Evolutionary conservation across 1,140 invertebrate species (phyloP), one percentile per base, ranked within the genome.

Genomic region (Scaptomyza pallida): DNA sequence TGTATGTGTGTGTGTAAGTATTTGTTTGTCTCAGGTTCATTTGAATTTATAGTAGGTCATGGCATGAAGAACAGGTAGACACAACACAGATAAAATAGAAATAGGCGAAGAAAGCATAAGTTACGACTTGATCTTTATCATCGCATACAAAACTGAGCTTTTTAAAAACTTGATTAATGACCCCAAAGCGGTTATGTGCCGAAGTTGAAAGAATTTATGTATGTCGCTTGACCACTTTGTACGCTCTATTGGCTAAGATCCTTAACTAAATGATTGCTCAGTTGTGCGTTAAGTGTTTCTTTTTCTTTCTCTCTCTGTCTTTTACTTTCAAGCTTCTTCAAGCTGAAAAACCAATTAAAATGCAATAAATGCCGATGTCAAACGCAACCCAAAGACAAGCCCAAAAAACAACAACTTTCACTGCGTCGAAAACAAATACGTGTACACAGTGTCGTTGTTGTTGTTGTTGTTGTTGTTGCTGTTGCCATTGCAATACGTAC

Each of bases 301-400:
- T 21, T 60, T 15, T 60, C 37, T 68, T 50, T 65, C 23, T 26
- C 21, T 21, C 1, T 26, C 23, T n/a, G n/a, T 30, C 26, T 30
- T 30, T 45, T 67, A 3, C 19, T 55, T 55, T 43, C 44, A 33
- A 74, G 59, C 72, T 85, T 75, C 75, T 75, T 83, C 64, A 64
- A 60, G 81, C 77, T 65, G 48, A 56, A 85, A 83, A 79, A 73
- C 78, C 78, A 83, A 82, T 82, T 83, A 83, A 82, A 82, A 78
- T 82, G 65, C 78, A 82, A 76, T 82, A 75, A 78, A 74, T 67
- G 62, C 69, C 77, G 72, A 35, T 79, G 76, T 79, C 65, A 37
- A 37, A 37, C 3, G 33, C n/a, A 67, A 51, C 17, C 44, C 37
- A 72, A 50, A 59, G 57, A 63, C 69, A 59, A 78, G 54, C 57